Evolutionary conservation across 1,140 invertebrate genomes (phyloP), one percentile per base, ranked within the genome.

Genomic region (Rhopalosiphum maidis): DNA sequence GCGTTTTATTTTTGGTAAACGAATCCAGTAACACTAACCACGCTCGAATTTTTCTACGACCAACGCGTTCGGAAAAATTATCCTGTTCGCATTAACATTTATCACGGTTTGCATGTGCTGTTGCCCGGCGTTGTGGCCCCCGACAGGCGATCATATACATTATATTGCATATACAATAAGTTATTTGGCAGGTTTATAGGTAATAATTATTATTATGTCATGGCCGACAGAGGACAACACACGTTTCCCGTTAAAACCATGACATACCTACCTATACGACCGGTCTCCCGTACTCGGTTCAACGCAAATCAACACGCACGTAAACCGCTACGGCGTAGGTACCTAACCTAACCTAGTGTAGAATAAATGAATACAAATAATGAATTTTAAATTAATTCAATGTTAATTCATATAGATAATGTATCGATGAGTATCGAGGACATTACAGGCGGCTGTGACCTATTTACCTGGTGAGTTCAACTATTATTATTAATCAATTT

Each of bases 351-450:
- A 23, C 35, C 22, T 11, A 11, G 5, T 35, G 48, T 9, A 54
- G 18, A 35, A 48, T n/a, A 25, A 41, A 89, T 89, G 23, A 37
- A 55, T 41, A 54, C 37, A 18, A 89, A 89, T 41, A 55, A 89
- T 89, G 8, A 46, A 21, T 89, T 55, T 55, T 55, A 41, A 89
- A 89, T 89, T 37, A 55, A 89, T 89, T 89, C 35, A 55, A 89
- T 89, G n/a, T 77, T n/a, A 89, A 89, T 89, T 55, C 11, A 30
- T 51, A 54, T 9, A 37, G 23, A 15, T n/a, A 77, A 11, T n/a
- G n/a, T 35, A 15, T n/a, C 18, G 60, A 77, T 77, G 60, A 77
- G 60, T n/a, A 89, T 89, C 88, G 55, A 54, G 88, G 88, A 54
- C 88, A 89, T 37, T 89, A 15, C 60, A 18, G 60, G 30, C 30